phyloP scores from a whole-genome alignment of 2,888 invertebrate genomes.

The Seladonia tumulorum region DNA sequence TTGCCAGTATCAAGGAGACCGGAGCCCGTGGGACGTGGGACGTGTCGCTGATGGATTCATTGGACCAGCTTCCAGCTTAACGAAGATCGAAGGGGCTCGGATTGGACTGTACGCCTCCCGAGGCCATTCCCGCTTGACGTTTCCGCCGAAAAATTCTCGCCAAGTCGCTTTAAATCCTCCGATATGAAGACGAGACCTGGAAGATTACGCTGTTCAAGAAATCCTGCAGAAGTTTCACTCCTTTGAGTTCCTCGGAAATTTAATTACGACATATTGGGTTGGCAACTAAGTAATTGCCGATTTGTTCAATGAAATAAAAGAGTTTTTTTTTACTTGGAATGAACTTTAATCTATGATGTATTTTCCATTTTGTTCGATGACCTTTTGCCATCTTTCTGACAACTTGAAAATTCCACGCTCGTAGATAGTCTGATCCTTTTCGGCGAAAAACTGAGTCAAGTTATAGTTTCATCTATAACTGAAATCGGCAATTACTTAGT shows the following conservation, averaged over 20 bases:
- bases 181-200: not conserved
- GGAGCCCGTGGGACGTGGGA: constrained; percentile 16
- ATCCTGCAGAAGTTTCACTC: not conserved
- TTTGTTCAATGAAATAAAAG: too few relatives aligned
- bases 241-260: not conserved
- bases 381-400: too few relatives aligned
- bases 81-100: constrained; percentile 40
- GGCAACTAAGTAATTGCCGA: too few relatives aligned
- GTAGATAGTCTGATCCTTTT: too few relatives aligned
- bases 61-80: constrained; percentile 39
- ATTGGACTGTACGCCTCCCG: not conserved
- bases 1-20: constrained; percentile 10
- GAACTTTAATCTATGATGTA: too few relatives aligned
- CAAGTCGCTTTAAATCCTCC: not conserved
- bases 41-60: constrained; percentile 38
- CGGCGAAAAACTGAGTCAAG: too few relatives aligned
- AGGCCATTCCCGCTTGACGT: not conserved
- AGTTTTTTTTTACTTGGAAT: too few relatives aligned
- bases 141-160: not conserved
- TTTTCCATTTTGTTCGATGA: too few relatives aligned
- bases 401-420: too few relatives aligned
- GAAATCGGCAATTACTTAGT: too few relatives aligned
- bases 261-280: too few relatives aligned
- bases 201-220: not conserved
- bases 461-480: too few relatives aligned